Conservation (phyloP, 1,140 invertebrate genomes). For the Aphaenogaster rudis region DNA sequence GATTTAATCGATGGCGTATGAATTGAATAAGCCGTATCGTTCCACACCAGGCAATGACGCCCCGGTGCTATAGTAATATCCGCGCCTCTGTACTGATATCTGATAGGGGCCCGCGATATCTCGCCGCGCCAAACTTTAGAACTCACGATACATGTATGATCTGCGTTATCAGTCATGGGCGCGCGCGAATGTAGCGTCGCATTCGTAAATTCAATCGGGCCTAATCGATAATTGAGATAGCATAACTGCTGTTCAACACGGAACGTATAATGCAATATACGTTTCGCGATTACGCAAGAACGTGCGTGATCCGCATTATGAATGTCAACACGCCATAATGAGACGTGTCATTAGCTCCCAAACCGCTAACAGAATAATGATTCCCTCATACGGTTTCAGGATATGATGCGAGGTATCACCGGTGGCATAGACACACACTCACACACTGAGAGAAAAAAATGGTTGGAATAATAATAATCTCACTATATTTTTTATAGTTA, state of each 20-base stretch:
- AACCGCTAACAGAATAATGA: background rate
- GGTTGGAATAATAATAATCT: too few species aligned
- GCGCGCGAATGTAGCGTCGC: background rate
- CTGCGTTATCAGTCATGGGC: background rate
- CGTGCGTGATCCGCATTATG: background rate
- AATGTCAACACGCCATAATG: slow-evolving; percentile 3
- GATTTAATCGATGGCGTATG: slow-evolving; percentile 20
- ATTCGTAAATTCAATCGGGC: background rate
- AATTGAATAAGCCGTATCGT: slow-evolving; percentile 19
- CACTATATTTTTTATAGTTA: too few species aligned
- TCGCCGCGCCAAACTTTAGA: background rate
- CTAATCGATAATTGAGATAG: background rate
- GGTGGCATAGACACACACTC: background rate
- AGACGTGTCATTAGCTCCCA: background rate
- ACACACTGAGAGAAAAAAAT: background rate
- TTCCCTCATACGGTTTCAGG: background rate
- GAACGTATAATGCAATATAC: slow-evolving; percentile 8
- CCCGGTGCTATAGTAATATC: background rate
- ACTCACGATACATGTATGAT: background rate
- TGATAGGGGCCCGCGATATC: slow-evolving; percentile 18
- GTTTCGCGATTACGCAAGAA: background rate
- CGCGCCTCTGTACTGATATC: slow-evolving; percentile 16
- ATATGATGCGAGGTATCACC: background rate
- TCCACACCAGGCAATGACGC: background rate
- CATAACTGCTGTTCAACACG: background rate